Conservation (phyloP, 2,797 vertebrate genomes). For the Acrossocheilus wenchowensis region DNA sequence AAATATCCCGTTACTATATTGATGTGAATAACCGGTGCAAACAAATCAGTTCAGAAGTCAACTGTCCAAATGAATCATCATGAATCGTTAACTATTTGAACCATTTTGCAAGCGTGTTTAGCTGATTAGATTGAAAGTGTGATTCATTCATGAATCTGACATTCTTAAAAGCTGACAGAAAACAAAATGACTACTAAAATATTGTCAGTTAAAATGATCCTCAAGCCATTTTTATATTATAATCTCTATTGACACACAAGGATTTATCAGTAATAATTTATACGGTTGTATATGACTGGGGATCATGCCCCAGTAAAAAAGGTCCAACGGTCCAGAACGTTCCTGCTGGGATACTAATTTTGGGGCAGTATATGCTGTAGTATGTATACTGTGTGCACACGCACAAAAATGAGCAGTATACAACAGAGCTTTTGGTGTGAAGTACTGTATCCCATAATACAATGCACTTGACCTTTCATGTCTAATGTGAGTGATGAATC, state of each 20-base stretch:
- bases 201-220: not conserved
- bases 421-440: not conserved
- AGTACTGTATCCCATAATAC: slow-evolving; percentile 1
- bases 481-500: slow-evolving; percentile 19
- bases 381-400: not conserved
- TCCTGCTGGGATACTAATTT: not conserved
- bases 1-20: not conserved
- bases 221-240: not conserved
- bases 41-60: not conserved
- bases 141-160: not conserved
- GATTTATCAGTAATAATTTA: not conserved
- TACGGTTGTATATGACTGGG: not conserved
- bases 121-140: not conserved
- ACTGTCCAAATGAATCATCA: not conserved
- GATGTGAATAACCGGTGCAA: not conserved
- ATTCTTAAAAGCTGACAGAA: not conserved
- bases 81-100: not conserved
- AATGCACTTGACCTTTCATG: slow-evolving; percentile 13
- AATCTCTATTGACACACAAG: not conserved
- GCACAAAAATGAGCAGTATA: slow-evolving; percentile 1
- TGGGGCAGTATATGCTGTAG: not conserved
- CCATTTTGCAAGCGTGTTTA: not conserved
- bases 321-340: not conserved
- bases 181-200: not conserved
- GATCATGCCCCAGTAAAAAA: not conserved